Base-by-base conservation (phyloP, 2,113 vertebrate species). In the Silurus meridionalis region DNA sequence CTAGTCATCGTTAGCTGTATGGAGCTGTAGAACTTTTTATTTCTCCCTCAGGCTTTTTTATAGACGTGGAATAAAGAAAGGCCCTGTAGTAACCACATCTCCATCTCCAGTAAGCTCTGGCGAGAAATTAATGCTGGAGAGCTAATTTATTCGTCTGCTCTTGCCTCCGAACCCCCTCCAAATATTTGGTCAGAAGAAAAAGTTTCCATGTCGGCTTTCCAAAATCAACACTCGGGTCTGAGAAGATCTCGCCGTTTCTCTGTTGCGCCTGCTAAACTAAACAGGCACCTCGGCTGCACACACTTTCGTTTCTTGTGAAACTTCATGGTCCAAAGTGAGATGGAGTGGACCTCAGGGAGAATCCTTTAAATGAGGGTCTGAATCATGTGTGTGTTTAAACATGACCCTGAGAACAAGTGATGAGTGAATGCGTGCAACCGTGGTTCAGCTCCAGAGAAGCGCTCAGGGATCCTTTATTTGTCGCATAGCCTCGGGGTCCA, bases 301-400 rank as follows among this genome's bases (percentile, higher is more conserved):
- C 86, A 58, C 82, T 66, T 37, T 82, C 88, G 81, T 83, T 88
- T 84, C 89, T 84, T 66, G 69, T 48, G 83, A 85, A 80, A 91
- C 88, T 92, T 91, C 91, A 88, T 88, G 91, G 88, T 93, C 90
- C 92, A 91, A 92, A 94, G 93, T 94, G 91, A 94, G 90, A 94
- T 87, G 63, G 89, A 94, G 91, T 92, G 90, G 91, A 91, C 92
- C 89, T 91, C 9, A 15, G 91, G 90, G 92, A 83, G 87, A 87
- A 89, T 89, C 85, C 87, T 90, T 93, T 88, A 91, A 84, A 87
- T 23, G 50, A 64, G 80, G 80, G 66, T 58, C 69, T 82, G 82
- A 37, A 37, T 37, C 79, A 69, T 79, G 78, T 55, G 80, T 69
- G 37, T 78, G 85, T 85, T 80, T 88, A 46, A 88, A 83, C 67